Percentiles rank a stretch among this genome's conserved stretches.
phyloP scores from a whole-genome alignment of 2,888 invertebrate genomes.

The Pantelozetes paolii region DNA sequence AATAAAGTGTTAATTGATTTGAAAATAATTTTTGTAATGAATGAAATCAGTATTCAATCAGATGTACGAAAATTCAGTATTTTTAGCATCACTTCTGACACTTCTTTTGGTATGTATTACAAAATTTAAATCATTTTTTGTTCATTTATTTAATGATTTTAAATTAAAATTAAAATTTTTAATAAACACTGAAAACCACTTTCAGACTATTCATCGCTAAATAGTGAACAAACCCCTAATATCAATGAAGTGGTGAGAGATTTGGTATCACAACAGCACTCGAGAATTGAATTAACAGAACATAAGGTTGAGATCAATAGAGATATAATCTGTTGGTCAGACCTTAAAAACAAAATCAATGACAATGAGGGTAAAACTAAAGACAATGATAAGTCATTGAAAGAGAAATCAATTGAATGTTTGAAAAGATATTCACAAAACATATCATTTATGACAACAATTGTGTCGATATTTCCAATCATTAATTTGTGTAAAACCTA shows the following conservation, averaged over 20 bases:
- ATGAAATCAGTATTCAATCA: too few relatives aligned
- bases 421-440: background rate
- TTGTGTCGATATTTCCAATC: constrained; percentile 45
- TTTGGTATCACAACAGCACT: background rate
- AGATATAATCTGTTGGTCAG: background rate
- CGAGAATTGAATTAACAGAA: background rate
- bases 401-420: background rate
- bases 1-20: too few relatives aligned
- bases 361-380: background rate
- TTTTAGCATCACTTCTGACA: background rate
- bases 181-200: too few relatives aligned
- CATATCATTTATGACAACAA: background rate
- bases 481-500: constrained; percentile 48
- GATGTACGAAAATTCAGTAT: background rate
- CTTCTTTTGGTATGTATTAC: background rate
- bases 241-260: background rate
- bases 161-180: background rate
- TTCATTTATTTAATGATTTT: too few relatives aligned
- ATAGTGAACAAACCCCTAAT: background rate
- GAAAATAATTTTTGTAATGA: too few relatives aligned
- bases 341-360: background rate
- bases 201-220: background rate
- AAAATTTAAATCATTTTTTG: too few relatives aligned
- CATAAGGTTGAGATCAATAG: background rate
- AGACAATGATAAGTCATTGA: background rate